Conservation (phyloP, 2,797 vertebrate genomes). For the Pseudochirops corinnae region DNA sequence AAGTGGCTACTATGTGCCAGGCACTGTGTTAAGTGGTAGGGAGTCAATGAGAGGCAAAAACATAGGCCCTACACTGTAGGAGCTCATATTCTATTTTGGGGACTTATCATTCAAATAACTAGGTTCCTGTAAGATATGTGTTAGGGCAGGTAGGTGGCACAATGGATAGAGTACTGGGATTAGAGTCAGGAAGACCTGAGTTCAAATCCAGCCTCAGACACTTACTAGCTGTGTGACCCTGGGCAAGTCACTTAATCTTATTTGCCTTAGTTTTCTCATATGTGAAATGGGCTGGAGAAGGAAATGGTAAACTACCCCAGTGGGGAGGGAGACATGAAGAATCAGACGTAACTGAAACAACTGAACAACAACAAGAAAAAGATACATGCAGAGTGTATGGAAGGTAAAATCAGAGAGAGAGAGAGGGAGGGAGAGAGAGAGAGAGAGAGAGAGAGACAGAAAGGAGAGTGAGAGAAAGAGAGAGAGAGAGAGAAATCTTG, state of each 20-base stretch:
- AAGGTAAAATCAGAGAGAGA: not conserved
- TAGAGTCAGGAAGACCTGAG: not conserved
- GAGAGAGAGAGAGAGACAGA: too few species aligned
- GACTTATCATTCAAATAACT: not conserved
- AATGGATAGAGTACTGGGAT: not conserved
- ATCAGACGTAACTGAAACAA: not conserved
- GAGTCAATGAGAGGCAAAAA: not conserved
- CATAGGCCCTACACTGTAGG: not conserved
- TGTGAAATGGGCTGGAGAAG: not conserved
- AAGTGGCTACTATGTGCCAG: too few species aligned
- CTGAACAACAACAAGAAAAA: not conserved
- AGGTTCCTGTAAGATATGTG: not conserved
- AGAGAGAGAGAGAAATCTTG: too few species aligned
- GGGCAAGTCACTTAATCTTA: not conserved
- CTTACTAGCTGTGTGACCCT: not conserved
- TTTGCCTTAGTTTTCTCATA: not conserved
- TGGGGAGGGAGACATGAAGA: not conserved
- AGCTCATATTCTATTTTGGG: not conserved
- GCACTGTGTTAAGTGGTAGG: not conserved
- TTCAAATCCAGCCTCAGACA: not conserved
- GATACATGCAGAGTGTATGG: not conserved
- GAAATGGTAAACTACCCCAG: not conserved
- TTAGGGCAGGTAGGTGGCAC: not conserved
- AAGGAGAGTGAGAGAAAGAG: too few species aligned
- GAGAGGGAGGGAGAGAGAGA: too few species aligned